These are phyloP conservation scores for Spodoptera litura DNA, from an alignment of 1,140 invertebrate species.

Conservation along the genomic window DNA sequence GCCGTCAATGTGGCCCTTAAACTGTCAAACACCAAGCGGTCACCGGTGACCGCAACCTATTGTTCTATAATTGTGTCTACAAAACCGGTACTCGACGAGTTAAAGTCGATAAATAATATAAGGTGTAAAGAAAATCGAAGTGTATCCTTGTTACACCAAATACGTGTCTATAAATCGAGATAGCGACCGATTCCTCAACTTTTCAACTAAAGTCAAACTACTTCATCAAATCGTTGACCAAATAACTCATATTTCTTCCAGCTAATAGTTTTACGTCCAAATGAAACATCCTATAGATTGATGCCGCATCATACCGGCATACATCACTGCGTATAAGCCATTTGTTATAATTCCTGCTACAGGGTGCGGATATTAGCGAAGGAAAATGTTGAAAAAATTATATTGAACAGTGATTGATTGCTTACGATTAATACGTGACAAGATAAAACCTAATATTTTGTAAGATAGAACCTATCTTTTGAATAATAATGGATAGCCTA, in stretches of 20 bases:
- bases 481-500: conserved; percentile 1
- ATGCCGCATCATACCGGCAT: conserved; percentile 55
- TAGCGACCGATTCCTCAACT: background rate
- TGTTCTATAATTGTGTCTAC: no score
- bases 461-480: background rate
- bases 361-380: conserved; percentile 14
- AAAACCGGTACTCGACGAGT: no score
- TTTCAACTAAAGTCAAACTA: conserved; percentile 20
- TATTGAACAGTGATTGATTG: conserved; percentile 30
- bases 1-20: no score
- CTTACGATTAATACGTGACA: conserved; percentile 16
- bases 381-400: conserved; percentile 9
- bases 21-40: no score
- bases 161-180: background rate
- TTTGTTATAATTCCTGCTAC: conserved; percentile 60
- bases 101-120: no score
- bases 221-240: conserved; percentile 26
- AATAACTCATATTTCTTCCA: conserved; percentile 37
- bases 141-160: background rate
- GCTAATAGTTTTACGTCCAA: conserved; percentile 45
- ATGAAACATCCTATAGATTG: conserved; percentile 54
- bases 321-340: conserved; percentile 55
- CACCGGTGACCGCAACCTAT: no score
- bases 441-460: conserved; percentile 28
- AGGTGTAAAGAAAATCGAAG: no score